Evolutionary conservation across 1,140 invertebrate species (phyloP), one percentile per base, ranked within the genome.

Genomic region (Paramacrobiotus metropolitanus): DNA sequence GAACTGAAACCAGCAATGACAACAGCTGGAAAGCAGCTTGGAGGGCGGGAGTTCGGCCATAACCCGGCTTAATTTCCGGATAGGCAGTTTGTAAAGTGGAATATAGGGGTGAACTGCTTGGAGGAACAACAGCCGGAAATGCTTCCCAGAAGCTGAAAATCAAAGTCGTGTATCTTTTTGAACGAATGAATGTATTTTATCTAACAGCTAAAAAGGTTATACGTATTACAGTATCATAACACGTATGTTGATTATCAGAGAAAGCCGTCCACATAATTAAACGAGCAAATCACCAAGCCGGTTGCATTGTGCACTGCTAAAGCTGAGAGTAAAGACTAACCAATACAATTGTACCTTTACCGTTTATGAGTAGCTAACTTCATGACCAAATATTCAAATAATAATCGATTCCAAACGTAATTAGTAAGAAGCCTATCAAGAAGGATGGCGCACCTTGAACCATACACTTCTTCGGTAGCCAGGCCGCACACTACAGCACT

Each of bases 21-120:
- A 83, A 71, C 44, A 87, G 72, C 76, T 92, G 87, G 74, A 80
- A 86, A 3, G 76, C 78, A 1, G 84, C 86, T 75, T 91, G 87
- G n/a, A 75, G 67, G 18, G 67, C 68, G 2, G 81, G 81, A 30
- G 78, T 79, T 63, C 86, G 73, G 30, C 79, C 79, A 2, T 75
- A 65, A 0, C 81, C 83, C 2, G 73, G 63, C 45, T 71, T 64
- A 2, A 76, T 62, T 20, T 68, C 59, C 20, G 63, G 59, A 2
- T 70, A 60, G 3, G 64, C 62, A 2, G 60, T 30, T 29, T 67
- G 65, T 20, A 72, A 45, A 15, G 69, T 68, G 1, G 30, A 60
- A 2, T 72, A 66, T 29, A 71, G 68, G 2, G 66, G 66, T 2
- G 68, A 68, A 61, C 70, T 74, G 59, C 55, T 68, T 31, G 65